phyloP scores from a whole-genome alignment of 2,888 invertebrate species.

The Cryptus viduatorius region DNA sequence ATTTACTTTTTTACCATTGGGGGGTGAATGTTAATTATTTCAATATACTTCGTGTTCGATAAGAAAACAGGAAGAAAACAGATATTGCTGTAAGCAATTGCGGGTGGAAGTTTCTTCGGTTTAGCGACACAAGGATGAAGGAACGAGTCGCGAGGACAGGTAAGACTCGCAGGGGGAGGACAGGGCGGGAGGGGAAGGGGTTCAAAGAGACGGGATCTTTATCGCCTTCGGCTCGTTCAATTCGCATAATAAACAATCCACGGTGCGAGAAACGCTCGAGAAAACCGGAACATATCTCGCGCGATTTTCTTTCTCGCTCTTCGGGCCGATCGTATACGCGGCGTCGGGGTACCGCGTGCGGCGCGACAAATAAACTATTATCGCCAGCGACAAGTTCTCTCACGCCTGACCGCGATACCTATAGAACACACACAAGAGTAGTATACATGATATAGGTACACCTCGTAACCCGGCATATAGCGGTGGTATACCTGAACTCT shows the following conservation, averaged over 20 bases:
- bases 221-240: slow-evolving; percentile 84
- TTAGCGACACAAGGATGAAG: slow-evolving; percentile 30
- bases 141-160: slow-evolving; percentile 48
- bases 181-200: slow-evolving; percentile 60
- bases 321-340: not conserved
- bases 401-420: slow-evolving; percentile 77
- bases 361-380: slow-evolving; percentile 85
- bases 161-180: slow-evolving; percentile 58
- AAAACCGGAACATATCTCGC: slow-evolving; percentile 84
- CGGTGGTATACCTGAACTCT: slow-evolving; percentile 39
- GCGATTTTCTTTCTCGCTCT: slow-evolving; percentile 70
- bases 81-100: not conserved
- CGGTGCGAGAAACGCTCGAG: slow-evolving; percentile 75
- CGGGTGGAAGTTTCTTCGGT: slow-evolving; percentile 15
- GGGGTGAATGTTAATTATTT: not conserved
- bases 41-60: not conserved
- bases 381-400: slow-evolving; percentile 84
- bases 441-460: slow-evolving; percentile 50
- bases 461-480: slow-evolving; percentile 51
- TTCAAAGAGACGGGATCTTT: slow-evolving; percentile 80
- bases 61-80: not conserved
- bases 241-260: slow-evolving; percentile 84
- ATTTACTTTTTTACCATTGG: too few species aligned
- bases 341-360: slow-evolving; percentile 53
- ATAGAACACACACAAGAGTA: slow-evolving; percentile 25